phyloP scores from a whole-genome alignment of 2,113 vertebrate genomes.

The Nicator chloris region DNA sequence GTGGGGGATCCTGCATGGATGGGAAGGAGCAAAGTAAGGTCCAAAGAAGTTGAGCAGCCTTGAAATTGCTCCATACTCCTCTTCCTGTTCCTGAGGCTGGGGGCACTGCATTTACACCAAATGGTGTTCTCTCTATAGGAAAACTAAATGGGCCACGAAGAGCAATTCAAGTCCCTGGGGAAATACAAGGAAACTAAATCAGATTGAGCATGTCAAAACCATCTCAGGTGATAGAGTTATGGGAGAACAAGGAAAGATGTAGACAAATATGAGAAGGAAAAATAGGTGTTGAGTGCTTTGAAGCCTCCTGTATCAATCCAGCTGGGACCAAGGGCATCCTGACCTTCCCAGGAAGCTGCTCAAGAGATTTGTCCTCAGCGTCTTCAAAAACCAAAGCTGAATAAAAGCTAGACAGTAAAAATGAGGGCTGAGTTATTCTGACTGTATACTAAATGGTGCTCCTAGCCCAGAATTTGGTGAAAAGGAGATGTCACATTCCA shows the following conservation, averaged over 20 bases:
- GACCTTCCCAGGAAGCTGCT: neutral
- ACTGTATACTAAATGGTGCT: neutral
- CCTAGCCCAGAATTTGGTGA: neutral
- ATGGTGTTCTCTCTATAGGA: neutral
- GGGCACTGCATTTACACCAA: neutral
- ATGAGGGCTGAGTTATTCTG: neutral
- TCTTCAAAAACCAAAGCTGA: neutral
- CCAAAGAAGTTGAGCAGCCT: neutral
- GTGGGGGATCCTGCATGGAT: neutral
- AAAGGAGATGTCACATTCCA: neutral
- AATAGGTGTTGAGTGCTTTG: neutral
- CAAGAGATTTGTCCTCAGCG: neutral
- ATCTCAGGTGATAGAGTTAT: slow-evolving; percentile 24
- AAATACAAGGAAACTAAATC: slow-evolving; percentile 45
- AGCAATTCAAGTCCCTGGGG: slow-evolving; percentile 8
- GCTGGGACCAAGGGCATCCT: neutral
- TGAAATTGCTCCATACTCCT: neutral
- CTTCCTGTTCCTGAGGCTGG: neutral
- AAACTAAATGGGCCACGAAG: slow-evolving; percentile 17
- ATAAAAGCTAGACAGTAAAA: neutral
- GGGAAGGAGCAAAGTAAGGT: neutral
- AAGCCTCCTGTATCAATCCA: neutral
- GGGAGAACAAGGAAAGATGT: neutral
- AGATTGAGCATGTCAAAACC: slow-evolving; percentile 26
- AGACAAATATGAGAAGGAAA: slow-evolving; percentile 12